Conservation (phyloP, 2,888 invertebrate genomes). For the Plutella xylostella region DNA sequence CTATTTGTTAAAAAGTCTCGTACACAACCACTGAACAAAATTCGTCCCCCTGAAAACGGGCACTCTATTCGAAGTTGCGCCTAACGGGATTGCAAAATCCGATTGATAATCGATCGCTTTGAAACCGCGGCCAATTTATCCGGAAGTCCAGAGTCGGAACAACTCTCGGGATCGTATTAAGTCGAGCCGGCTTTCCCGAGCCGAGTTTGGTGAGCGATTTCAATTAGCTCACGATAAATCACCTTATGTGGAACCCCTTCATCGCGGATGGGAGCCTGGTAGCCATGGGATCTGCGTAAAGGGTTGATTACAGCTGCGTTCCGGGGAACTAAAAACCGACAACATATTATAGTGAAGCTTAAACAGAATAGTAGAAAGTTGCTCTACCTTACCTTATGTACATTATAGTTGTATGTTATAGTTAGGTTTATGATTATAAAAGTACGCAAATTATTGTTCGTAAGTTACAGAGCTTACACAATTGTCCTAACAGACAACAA, state of each 20-base stretch:
- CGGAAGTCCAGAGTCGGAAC: neutral
- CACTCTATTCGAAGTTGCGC: no score
- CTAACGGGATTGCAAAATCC: neutral
- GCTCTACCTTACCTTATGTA: no score
- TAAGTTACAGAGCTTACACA: no score
- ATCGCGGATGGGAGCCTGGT: constrained; percentile 1
- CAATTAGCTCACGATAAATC: constrained; percentile 4
- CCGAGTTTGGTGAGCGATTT: no score
- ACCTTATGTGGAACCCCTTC: neutral
- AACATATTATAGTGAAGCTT: no score
- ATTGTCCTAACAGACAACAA: no score
- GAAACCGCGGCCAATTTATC: neutral
- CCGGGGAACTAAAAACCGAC: no score
- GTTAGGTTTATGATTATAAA: no score
- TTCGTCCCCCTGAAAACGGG: neutral
- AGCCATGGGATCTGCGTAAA: neutral
- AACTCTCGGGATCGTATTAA: neutral
- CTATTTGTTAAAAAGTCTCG: no score
- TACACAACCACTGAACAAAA: neutral
- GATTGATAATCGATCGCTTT: neutral
- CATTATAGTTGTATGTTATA: no score
- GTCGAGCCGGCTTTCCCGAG: neutral
- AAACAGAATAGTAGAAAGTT: no score
- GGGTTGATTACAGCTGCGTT: neutral
- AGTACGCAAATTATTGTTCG: no score